These are phyloP conservation scores for Lasioglossum morio DNA, from an alignment of 2,888 invertebrate genomes.

Conservation along the genomic window DNA sequence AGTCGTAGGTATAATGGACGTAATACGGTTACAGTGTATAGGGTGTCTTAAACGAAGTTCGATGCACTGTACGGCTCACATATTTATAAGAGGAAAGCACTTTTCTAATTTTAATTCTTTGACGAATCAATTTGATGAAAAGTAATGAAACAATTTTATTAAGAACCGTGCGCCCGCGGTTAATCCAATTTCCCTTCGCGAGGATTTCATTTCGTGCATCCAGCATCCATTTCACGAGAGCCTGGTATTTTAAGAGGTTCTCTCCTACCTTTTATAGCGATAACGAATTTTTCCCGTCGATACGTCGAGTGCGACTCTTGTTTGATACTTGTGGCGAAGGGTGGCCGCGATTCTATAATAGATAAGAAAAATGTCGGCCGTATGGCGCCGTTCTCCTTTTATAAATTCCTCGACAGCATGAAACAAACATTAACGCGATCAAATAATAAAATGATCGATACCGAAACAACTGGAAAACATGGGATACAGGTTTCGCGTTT, in stretches of 20 bases:
- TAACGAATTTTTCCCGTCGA: constrained; percentile 9
- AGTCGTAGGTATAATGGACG: background rate
- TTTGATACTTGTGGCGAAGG: constrained; percentile 7
- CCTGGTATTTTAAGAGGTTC: background rate
- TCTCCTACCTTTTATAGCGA: background rate
- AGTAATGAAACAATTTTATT: background rate
- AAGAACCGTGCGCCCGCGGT: background rate
- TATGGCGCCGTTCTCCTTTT: constrained; percentile 13
- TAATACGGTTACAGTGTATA: background rate
- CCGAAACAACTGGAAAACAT: background rate
- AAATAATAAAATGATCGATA: background rate
- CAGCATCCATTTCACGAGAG: background rate
- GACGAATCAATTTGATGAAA: background rate
- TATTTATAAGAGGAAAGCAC: no score
- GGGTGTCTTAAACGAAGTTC: background rate
- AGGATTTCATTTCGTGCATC: background rate
- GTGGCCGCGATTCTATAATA: constrained; percentile 9
- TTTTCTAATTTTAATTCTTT: no score
- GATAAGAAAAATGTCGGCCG: background rate
- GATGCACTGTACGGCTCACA: background rate
- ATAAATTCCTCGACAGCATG: background rate
- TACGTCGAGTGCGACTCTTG: background rate
- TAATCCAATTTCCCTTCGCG: background rate
- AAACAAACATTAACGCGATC: background rate
- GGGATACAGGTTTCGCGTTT: no score